phyloP scores from a whole-genome alignment of 1,140 invertebrate species.

The Drosophila truncata region DNA sequence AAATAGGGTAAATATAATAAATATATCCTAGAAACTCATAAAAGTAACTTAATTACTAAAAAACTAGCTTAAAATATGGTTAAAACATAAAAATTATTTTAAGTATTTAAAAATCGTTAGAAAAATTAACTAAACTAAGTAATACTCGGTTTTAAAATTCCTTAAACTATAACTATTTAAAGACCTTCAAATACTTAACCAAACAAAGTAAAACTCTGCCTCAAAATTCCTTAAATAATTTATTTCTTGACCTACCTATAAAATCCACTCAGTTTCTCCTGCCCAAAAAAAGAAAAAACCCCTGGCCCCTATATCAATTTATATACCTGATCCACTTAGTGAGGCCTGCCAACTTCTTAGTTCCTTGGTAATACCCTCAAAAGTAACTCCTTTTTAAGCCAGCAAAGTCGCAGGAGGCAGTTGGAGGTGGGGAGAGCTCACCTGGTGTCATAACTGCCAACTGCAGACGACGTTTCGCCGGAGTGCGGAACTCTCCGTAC shows the following conservation, averaged over 20 bases:
- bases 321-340: slow-evolving; percentile 39
- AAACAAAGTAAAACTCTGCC: too few relatives aligned
- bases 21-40: background rate
- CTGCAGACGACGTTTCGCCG: slow-evolving; percentile 28
- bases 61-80: background rate
- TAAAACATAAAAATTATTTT: background rate
- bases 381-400: slow-evolving; percentile 40
- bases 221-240: background rate
- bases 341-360: slow-evolving; percentile 35
- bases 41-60: background rate
- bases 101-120: background rate
- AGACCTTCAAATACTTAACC: background rate
- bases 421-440: slow-evolving; percentile 12
- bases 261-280: background rate
- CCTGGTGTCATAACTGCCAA: slow-evolving; percentile 47
- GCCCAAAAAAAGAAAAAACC: too few relatives aligned
- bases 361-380: slow-evolving; percentile 34
- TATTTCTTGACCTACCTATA: background rate
- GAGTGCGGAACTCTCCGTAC: slow-evolving; percentile 21
- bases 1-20: too few relatives aligned
- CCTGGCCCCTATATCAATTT: slow-evolving; percentile 23
- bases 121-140: too few relatives aligned
- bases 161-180: background rate
- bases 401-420: background rate
- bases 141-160: too few relatives aligned